phyloP scores from a whole-genome alignment of 2,888 invertebrate species.

The Sesia apiformis region DNA sequence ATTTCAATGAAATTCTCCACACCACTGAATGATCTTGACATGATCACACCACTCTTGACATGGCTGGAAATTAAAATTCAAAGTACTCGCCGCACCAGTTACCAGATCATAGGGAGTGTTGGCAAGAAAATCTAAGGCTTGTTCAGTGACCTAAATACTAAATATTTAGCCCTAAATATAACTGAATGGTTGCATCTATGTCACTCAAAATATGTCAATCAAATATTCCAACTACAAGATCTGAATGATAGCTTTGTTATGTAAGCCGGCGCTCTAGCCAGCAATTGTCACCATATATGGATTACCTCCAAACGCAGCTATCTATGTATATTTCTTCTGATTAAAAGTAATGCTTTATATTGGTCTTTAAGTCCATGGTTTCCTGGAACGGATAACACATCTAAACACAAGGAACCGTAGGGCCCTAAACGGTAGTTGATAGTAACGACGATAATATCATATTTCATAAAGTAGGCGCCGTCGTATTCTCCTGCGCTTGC shows the following conservation, averaged over 20 bases:
- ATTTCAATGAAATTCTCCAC: conserved; percentile 48
- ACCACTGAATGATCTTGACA: conserved; percentile 50
- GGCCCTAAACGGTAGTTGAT: conserved; percentile 61
- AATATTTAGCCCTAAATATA: conserved; percentile 48
- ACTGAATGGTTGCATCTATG: conserved; percentile 37
- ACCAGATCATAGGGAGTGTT: conserved; percentile 37
- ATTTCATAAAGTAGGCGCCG: conserved; percentile 38
- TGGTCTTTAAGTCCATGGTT: conserved; percentile 65
- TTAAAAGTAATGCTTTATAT: conserved; percentile 49
- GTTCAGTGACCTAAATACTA: conserved; percentile 31
- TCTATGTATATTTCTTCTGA: conserved; percentile 50
- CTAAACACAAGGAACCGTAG: conserved; percentile 60
- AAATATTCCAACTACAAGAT: conserved; percentile 52
- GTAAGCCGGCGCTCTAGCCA: conserved; percentile 58
- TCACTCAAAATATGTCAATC: conserved; percentile 44
- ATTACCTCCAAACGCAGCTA: conserved; percentile 57
- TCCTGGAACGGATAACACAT: conserved; percentile 45
- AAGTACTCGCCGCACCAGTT: conserved; percentile 35
- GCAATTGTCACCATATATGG: conserved; percentile 55
- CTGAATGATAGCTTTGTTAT: conserved; percentile 48
- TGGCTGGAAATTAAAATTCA: conserved; percentile 40
- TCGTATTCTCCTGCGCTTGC: conserved; percentile 45
- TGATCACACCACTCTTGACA: too few species aligned
- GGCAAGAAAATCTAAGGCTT: conserved; percentile 43
- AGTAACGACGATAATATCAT: conserved; percentile 52